Percentiles rank a stretch among this genome's conserved stretches.
Evolutionary conservation across 2,113 vertebrate species (phyloP).

Genomic region (Gila orcuttii): DNA sequence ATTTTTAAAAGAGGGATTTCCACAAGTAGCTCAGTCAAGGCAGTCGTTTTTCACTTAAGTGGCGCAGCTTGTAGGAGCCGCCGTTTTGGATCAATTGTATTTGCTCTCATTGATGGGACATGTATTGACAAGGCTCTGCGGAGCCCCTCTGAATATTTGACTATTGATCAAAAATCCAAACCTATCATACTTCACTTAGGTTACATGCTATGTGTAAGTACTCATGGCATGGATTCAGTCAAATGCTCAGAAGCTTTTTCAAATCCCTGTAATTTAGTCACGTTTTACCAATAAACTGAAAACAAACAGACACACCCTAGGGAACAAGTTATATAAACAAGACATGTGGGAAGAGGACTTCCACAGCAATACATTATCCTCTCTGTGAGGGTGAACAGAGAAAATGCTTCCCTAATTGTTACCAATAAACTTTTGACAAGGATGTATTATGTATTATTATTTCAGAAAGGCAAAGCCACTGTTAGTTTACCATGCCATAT

Average conservation of each 20-base stretch:
- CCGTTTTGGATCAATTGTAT: slow-evolving; percentile 64
- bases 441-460: slow-evolving; percentile 31
- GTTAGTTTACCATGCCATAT: slow-evolving; percentile 37
- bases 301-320: slow-evolving; percentile 20
- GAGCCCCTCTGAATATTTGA: slow-evolving; percentile 64
- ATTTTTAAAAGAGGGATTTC: slow-evolving; percentile 58
- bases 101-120: slow-evolving; percentile 70
- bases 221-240: neutral
- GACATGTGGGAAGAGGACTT: slow-evolving; percentile 29
- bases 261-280: slow-evolving; percentile 28
- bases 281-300: slow-evolving; percentile 36
- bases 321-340: slow-evolving; percentile 34
- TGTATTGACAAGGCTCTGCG: slow-evolving; percentile 62
- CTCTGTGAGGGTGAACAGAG: neutral
- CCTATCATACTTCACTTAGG: slow-evolving; percentile 65
- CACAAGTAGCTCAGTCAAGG: slow-evolving; percentile 48
- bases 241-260: neutral
- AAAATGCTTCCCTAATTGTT: slow-evolving; percentile 1
- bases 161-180: slow-evolving; percentile 63
- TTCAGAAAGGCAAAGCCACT: slow-evolving; percentile 22
- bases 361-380: slow-evolving; percentile 24
- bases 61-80: slow-evolving; percentile 50
- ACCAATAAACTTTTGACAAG: slow-evolving; percentile 1
- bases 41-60: slow-evolving; percentile 52
- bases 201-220: slow-evolving; percentile 35